phyloP scores from a whole-genome alignment of 2,888 invertebrate species.

The Lycophotia porphyrea region DNA sequence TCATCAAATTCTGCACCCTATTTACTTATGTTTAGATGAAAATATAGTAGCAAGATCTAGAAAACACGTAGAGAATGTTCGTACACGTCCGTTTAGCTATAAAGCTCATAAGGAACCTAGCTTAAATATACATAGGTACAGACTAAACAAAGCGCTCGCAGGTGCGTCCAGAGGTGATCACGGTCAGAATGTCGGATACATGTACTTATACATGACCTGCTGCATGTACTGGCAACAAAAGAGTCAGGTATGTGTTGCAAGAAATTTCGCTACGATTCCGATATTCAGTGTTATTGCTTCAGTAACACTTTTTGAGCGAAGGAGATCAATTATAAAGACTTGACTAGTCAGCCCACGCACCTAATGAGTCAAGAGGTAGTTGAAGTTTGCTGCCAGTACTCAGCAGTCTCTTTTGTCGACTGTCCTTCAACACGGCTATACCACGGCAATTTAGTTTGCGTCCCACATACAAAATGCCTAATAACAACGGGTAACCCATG shows the following conservation, averaged over 20 bases:
- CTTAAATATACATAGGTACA: slow-evolving; percentile 55
- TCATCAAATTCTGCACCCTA: neutral
- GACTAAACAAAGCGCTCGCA: slow-evolving; percentile 61
- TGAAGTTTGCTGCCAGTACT: neutral
- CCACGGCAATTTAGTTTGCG: slow-evolving; percentile 75
- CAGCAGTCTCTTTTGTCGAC: slow-evolving; percentile 11
- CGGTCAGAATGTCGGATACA: slow-evolving; percentile 69
- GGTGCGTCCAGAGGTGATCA: slow-evolving; percentile 63
- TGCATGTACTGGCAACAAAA: slow-evolving; percentile 12
- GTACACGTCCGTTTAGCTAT: slow-evolving; percentile 28
- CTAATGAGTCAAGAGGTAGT: slow-evolving; percentile 5
- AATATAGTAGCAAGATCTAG: slow-evolving; percentile 12
- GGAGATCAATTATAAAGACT: no score
- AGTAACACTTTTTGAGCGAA: neutral
- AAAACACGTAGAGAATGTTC: slow-evolving; percentile 32
- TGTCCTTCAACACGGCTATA: slow-evolving; percentile 27
- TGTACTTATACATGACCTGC: slow-evolving; percentile 51
- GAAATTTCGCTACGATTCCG: neutral
- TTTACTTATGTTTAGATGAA: neutral
- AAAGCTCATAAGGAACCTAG: slow-evolving; percentile 43
- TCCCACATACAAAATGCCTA: slow-evolving; percentile 83
- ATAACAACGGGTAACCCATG: slow-evolving; percentile 74
- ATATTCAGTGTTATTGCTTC: neutral
- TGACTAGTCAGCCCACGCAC: neutral
- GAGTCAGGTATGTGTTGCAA: neutral